Evolutionary conservation across 2,888 invertebrate species (phyloP).

Genomic region (Kuschelorhynchus macadamiae): DNA sequence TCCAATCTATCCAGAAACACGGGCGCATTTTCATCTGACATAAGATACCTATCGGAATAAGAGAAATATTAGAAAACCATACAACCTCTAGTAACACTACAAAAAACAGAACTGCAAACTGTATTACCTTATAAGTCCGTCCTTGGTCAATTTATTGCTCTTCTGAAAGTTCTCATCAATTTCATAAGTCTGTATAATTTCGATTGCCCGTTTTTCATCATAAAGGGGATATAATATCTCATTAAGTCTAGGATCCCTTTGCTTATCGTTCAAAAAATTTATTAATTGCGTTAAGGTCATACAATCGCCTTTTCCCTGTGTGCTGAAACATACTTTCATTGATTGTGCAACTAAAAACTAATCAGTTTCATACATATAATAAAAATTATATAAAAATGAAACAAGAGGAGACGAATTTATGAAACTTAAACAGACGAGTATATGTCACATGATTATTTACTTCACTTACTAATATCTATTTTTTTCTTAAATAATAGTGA

Average conservation of each 20-base stretch:
- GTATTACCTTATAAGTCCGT: slow-evolving; percentile 89
- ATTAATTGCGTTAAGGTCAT: slow-evolving; percentile 91
- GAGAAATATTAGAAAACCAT: not conserved
- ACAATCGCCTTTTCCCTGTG: slow-evolving; percentile 90
- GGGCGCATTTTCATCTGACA: slow-evolving; percentile 99
- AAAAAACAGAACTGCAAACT: no score
- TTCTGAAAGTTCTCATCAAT: slow-evolving; percentile 81
- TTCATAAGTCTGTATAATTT: slow-evolving; percentile 96
- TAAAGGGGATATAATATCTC: slow-evolving; percentile 98
- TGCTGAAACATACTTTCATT: slow-evolving; percentile 74
- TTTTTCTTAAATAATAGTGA: no score
- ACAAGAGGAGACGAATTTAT: no score
- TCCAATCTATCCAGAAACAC: slow-evolving; percentile 98
- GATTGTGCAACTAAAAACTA: not conserved
- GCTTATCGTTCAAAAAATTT: slow-evolving; percentile 95
- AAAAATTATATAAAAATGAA: no score
- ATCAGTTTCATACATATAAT: not conserved
- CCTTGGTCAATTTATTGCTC: slow-evolving; percentile 87
- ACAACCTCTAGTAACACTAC: not conserved
- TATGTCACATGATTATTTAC: no score
- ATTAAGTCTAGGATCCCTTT: slow-evolving; percentile 97
- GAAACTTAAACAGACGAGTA: no score
- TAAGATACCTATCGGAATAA: slow-evolving; percentile 78
- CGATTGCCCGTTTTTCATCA: slow-evolving; percentile 91
- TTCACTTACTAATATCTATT: no score